Evolutionary conservation across 2,888 invertebrate species (phyloP).

Genomic region (Zaprionus bogoriensis): DNA sequence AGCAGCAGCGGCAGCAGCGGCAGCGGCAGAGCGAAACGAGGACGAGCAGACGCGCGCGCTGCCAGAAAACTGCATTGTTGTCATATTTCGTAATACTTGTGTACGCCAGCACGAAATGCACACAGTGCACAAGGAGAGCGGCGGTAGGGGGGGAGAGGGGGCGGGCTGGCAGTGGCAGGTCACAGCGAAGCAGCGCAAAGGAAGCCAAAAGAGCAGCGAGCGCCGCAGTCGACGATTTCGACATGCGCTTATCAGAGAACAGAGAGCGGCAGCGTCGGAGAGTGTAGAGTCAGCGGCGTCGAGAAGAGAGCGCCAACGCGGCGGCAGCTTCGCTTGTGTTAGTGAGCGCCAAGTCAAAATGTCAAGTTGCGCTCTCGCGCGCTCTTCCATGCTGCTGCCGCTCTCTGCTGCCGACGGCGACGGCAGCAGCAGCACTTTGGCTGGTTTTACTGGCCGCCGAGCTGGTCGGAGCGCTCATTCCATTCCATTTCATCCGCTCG

Average conservation of each 20-base stretch:
- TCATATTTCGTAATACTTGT: conserved; percentile 79
- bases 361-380: conserved; percentile 51
- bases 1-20: conserved; percentile 21
- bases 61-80: conserved; percentile 79
- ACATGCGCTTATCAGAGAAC: conserved; percentile 54
- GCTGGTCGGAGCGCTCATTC: conserved; percentile 66
- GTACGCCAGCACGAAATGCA: conserved; percentile 48
- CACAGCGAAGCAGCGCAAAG: conserved; percentile 51
- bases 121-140: conserved; percentile 18
- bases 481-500: conserved; percentile 79
- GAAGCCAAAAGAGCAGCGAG: conserved; percentile 50
- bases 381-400: conserved; percentile 9
- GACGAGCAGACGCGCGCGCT: conserved; percentile 61
- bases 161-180: conserved; percentile 29
- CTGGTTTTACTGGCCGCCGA: conserved; percentile 56
- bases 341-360: conserved; percentile 55
- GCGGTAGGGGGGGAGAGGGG: neutral
- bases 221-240: conserved; percentile 42
- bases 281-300: conserved; percentile 8
- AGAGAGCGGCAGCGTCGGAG: conserved; percentile 28
- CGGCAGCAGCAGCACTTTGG: conserved; percentile 59
- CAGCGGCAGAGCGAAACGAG: conserved; percentile 75
- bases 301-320: conserved; percentile 65
- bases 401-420: conserved; percentile 18
- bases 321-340: conserved; percentile 27